Percentiles rank a stretch among this genome's conserved stretches.
Conservation (phyloP, 2,113 vertebrate genomes). For the Siniperca knerii region DNA sequence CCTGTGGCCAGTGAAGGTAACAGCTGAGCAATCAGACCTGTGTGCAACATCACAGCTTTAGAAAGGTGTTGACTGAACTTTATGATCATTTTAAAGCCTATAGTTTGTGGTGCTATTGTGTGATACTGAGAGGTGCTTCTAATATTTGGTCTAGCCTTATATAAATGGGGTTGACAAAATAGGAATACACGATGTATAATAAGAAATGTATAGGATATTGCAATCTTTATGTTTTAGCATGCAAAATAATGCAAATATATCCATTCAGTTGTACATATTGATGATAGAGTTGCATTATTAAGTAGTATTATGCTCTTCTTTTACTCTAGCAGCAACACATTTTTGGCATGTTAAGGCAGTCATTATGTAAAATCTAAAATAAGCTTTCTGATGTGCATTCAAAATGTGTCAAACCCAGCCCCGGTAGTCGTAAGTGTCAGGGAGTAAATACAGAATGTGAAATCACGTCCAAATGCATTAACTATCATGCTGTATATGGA, state of each 20-base stretch:
- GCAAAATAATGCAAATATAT: neutral
- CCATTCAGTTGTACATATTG: neutral
- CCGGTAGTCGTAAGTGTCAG: neutral
- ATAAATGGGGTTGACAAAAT: neutral
- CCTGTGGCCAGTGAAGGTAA: neutral
- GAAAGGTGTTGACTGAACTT: neutral
- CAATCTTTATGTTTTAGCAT: neutral
- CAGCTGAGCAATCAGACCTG: neutral
- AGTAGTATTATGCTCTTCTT: neutral
- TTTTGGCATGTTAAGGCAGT: neutral
- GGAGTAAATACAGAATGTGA: conserved; percentile 3
- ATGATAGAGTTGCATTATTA: neutral
- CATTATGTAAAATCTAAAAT: neutral
- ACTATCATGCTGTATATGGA: conserved; percentile 4
- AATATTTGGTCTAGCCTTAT: neutral
- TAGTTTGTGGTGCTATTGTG: neutral
- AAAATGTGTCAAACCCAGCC: neutral
- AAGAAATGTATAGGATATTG: neutral
- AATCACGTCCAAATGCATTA: neutral
- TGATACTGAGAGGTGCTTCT: neutral
- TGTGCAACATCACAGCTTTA: neutral
- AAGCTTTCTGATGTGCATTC: neutral
- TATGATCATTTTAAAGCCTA: too few species aligned
- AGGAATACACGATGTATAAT: neutral
- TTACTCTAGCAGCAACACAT: neutral